These are phyloP conservation scores for Acanthisitta chloris DNA, from an alignment of 2,113 vertebrate genomes.

Conservation along the genomic window DNA sequence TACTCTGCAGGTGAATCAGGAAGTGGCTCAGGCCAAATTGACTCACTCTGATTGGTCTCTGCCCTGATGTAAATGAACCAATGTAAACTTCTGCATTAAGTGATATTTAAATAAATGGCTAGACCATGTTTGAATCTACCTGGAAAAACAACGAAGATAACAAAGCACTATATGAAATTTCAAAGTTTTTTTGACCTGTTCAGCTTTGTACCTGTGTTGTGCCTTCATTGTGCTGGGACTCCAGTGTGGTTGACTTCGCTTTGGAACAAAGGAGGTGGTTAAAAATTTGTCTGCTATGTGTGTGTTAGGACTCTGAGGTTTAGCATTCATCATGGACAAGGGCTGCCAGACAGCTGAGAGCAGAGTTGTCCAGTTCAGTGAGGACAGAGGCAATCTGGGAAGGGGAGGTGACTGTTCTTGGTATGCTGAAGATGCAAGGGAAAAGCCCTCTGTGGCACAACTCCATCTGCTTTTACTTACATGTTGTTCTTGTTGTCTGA, in stretches of 20 bases:
- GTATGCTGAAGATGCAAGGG: background rate
- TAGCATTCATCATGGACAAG: background rate
- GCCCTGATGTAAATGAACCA: background rate
- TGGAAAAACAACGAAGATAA: background rate
- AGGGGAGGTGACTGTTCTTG: slow-evolving; percentile 1
- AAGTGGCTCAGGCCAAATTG: background rate
- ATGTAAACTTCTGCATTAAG: background rate
- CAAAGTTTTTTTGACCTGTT: background rate
- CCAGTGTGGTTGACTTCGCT: background rate
- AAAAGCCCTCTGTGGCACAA: slow-evolving; percentile 38
- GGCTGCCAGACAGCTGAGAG: background rate
- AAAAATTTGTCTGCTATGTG: background rate
- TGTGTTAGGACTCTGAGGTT: background rate
- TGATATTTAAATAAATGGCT: background rate
- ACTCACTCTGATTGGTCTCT: background rate
- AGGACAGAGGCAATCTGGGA: background rate
- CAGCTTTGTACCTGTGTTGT: background rate
- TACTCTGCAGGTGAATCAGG: background rate
- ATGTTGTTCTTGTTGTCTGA: slow-evolving; percentile 1
- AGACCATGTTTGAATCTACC: background rate
- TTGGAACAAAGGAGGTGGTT: background rate
- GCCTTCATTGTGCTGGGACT: background rate
- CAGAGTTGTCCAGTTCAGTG: slow-evolving; percentile 3
- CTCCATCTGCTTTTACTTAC: slow-evolving; percentile 61
- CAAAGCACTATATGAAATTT: background rate